These are phyloP conservation scores for Ypsolopha sequella DNA, from an alignment of 2,888 invertebrate genomes.

Conservation along the genomic window DNA sequence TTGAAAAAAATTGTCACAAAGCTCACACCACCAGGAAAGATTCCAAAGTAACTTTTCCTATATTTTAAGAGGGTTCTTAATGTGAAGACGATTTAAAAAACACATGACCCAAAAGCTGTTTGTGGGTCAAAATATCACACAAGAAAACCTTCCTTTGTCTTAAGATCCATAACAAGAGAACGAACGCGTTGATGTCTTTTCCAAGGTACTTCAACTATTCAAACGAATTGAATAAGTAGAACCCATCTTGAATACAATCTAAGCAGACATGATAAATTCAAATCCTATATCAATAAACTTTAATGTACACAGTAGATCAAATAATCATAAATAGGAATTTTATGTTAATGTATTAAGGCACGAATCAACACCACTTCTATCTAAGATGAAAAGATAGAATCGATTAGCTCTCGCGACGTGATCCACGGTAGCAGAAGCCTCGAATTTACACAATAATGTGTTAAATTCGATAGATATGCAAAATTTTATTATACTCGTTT, in stretches of 20 bases:
- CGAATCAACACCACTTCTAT: neutral
- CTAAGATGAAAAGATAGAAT: neutral
- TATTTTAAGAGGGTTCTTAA: too few species aligned
- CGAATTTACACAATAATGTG: constrained; percentile 41
- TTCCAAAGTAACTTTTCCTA: too few species aligned
- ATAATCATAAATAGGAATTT: neutral
- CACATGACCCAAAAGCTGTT: too few species aligned
- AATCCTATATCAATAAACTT: constrained; percentile 15
- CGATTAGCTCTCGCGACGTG: neutral
- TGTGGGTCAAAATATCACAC: too few species aligned
- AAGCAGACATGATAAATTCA: neutral
- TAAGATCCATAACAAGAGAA: too few species aligned
- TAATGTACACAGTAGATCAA: constrained; percentile 16
- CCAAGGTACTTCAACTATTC: neutral
- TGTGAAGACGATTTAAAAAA: too few species aligned
- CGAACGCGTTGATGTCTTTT: constrained; percentile 5
- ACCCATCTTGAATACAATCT: too few species aligned
- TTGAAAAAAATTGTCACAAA: too few species aligned
- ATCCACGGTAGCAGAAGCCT: neutral
- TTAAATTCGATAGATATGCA: constrained; percentile 53
- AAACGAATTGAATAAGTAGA: neutral
- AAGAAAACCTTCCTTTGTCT: too few species aligned
- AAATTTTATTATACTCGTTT: constrained; percentile 42
- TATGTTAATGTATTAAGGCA: constrained; percentile 1
- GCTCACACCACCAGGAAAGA: too few species aligned